Evolutionary conservation across 2,888 invertebrate genomes (phyloP).

Genomic region (Beris chalybata): DNA sequence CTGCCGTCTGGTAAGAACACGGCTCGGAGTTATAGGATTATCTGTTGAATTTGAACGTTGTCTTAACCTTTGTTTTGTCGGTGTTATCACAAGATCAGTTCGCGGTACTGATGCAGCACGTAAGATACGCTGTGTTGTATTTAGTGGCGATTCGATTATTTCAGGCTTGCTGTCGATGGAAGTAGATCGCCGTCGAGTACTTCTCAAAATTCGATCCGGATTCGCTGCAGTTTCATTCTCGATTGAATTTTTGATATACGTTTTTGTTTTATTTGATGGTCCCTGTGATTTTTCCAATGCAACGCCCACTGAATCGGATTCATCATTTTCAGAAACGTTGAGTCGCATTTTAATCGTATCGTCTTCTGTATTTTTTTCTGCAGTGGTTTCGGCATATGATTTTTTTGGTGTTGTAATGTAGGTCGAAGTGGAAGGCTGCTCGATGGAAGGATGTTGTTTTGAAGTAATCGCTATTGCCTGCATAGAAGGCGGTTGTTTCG

Average conservation of each 20-base stretch:
- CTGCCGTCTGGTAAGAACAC: slow-evolving; percentile 42
- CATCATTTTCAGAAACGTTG: slow-evolving; percentile 9
- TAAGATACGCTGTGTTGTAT: neutral
- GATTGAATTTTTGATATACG: slow-evolving; percentile 19
- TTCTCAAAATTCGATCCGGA: slow-evolving; percentile 18
- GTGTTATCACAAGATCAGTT: neutral
- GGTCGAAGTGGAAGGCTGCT: neutral
- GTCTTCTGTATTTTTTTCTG: neutral
- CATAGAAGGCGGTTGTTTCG: neutral
- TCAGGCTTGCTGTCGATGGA: slow-evolving; percentile 27
- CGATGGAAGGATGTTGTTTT: neutral
- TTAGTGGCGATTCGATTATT: slow-evolving; percentile 6
- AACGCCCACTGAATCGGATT: slow-evolving; percentile 14
- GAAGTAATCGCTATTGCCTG: neutral
- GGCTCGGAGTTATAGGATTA: slow-evolving; percentile 34
- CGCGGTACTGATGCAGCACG: slow-evolving; percentile 14
- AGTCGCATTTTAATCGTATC: slow-evolving; percentile 7
- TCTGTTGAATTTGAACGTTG: slow-evolving; percentile 24
- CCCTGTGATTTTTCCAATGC: neutral
- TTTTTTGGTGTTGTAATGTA: neutral
- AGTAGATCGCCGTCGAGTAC: slow-evolving; percentile 26
- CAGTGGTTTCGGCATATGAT: neutral
- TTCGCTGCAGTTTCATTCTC: slow-evolving; percentile 11
- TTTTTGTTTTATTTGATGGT: slow-evolving; percentile 11
- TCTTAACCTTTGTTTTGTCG: slow-evolving; percentile 5